A percentile compares a stretch with the other conserved stretches of the same genome.
Evolutionary conservation across 64 coral and sea anemone genomes (phyloP).

Genomic region (Acropora yongei): DNA sequence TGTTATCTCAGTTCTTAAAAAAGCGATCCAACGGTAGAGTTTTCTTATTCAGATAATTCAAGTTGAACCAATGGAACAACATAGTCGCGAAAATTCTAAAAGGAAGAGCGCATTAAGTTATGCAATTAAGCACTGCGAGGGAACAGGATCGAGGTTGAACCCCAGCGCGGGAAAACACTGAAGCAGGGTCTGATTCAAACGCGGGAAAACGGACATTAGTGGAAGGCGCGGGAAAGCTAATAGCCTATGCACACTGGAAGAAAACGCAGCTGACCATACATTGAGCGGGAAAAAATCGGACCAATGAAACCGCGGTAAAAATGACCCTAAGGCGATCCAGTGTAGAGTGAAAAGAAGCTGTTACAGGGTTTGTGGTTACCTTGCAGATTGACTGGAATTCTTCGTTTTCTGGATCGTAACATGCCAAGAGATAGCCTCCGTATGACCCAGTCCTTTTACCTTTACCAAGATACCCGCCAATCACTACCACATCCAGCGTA

Average conservation of each 20-base stretch:
- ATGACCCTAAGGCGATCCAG: too few species aligned
- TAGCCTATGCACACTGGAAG: too few species aligned
- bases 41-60: too few species aligned
- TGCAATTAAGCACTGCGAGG: background rate
- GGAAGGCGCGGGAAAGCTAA: too few species aligned
- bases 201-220: background rate
- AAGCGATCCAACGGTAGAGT: too few species aligned
- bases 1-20: too few species aligned
- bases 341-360: background rate
- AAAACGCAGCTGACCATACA: background rate
- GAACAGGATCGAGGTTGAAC: too few species aligned
- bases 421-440: conserved; percentile 87
- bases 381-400: conserved; percentile 96
- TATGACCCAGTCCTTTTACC: conserved; percentile 90
- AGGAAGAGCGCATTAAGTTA: background rate
- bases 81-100: background rate
- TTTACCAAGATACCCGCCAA: conserved; percentile 94
- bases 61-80: background rate
- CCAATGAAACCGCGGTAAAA: background rate
- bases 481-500: conserved; percentile 87
- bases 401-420: conserved; percentile 95
- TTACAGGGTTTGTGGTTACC: conserved; percentile 24
- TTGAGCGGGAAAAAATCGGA: too few species aligned
- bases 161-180: background rate
- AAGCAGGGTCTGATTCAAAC: background rate